A percentile compares a stretch with the other conserved stretches of the same genome.
phyloP scores from a whole-genome alignment of 2,797 vertebrate genomes.

The Sebastolobus altivelis region DNA sequence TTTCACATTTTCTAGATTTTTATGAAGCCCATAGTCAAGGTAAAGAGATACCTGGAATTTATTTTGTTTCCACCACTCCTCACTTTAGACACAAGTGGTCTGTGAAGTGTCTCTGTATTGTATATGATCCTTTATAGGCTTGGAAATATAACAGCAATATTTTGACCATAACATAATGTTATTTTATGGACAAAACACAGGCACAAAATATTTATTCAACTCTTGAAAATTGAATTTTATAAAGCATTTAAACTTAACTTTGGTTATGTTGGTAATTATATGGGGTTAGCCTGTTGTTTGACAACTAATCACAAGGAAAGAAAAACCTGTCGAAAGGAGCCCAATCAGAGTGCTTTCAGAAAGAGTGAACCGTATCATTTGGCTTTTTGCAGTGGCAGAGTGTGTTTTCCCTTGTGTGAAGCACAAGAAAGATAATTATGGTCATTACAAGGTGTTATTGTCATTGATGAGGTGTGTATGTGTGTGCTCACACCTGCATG shows the following conservation, averaged over 20 bases:
- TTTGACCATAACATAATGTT: neutral
- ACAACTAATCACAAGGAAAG: neutral
- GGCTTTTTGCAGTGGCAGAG: neutral
- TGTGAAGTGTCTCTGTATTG: too few relatives aligned
- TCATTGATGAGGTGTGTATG: neutral
- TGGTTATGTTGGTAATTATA: neutral
- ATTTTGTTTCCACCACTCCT: too few relatives aligned
- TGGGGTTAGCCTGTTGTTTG: neutral
- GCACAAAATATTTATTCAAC: neutral
- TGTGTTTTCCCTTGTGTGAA: neutral
- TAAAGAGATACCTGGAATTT: neutral
- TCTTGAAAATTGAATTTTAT: neutral
- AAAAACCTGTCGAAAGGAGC: neutral
- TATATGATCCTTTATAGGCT: too few relatives aligned
- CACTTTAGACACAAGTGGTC: too few relatives aligned
- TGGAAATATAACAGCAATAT: too few relatives aligned
- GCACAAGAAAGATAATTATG: conserved; percentile 11
- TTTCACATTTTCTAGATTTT: neutral
- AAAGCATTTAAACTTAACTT: neutral
- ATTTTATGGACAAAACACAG: neutral
- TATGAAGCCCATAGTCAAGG: neutral
- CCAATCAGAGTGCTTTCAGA: neutral
- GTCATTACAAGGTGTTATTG: conserved; percentile 7
- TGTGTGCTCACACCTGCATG: neutral
- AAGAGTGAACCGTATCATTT: neutral